phyloP scores from a whole-genome alignment of 2,113 vertebrate genomes.

The Corythornis madagascariensis region DNA sequence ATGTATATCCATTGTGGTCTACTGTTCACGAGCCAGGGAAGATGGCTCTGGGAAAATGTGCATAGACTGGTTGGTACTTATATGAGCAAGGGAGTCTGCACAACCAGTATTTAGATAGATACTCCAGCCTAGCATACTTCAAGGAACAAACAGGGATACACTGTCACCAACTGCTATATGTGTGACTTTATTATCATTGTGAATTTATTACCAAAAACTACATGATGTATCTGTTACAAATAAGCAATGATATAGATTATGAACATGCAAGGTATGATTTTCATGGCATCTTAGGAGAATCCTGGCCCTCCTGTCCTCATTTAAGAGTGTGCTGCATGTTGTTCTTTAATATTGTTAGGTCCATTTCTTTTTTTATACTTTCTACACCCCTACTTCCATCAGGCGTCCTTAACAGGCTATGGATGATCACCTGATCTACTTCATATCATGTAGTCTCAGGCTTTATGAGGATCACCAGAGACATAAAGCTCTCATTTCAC shows the following conservation, averaged over 20 bases:
- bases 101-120: background rate
- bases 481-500: background rate
- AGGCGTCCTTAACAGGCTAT: background rate
- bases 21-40: background rate
- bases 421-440: background rate
- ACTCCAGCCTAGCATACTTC: background rate
- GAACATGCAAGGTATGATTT: background rate
- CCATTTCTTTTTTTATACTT: background rate
- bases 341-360: background rate
- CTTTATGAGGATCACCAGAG: background rate
- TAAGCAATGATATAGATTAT: background rate
- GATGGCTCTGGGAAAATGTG: background rate
- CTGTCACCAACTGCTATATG: background rate
- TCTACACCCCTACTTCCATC: accelerated
- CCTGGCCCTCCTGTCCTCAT: background rate
- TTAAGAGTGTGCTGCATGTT: background rate
- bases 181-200: background rate
- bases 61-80: background rate
- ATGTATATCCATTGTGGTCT: background rate
- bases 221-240: accelerated
- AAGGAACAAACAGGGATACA: background rate
- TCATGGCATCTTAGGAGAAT: background rate
- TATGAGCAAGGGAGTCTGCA: background rate
- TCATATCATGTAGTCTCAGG: no score
- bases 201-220: background rate